Base-by-base conservation (phyloP, 2,113 vertebrate species). In the Chelonoidis abingdonii region DNA sequence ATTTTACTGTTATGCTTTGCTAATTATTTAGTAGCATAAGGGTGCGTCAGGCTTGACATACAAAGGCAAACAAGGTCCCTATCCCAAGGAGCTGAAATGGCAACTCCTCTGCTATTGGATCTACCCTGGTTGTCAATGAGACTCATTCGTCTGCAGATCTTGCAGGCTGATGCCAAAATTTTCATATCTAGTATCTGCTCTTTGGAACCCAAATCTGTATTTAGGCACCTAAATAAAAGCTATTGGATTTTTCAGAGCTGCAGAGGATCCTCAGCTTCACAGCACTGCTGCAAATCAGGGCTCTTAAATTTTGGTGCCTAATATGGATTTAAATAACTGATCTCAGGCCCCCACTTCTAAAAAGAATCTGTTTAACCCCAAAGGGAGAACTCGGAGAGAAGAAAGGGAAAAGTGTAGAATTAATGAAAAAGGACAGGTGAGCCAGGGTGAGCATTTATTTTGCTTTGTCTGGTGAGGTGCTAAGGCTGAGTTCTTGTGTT, bases 1-100 rank as follows among this genome's bases (percentile, higher is more conserved):
- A 80, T 78, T 95, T 89, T 91, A 47, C 8, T 1, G 4, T 49
- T 90, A 31, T n/a, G 86, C 25, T 92, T 95, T 97, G 87, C 38
- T 81, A 88, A 24, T 62, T 3, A 50, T 85, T 35, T 69, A 24
- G 80, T 27, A 52, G 22, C 86, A 57, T 53, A 85, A 86, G 57
- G 41, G 44, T 52, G 31, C 89, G 85, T 62, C 59, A 86, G 87
- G 25, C 65, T 84, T 80, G 84, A 91, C 87, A 79, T 54, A 53
- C 1, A 54, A 21, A 8, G n/a, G 5, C 50, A 93, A 29, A 27
- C 3, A 80, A 86, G 27, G 24, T 50, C 72, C 88, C 83, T 94
- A 94, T 92, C 81, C 75, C 85, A 3, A 80, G 41, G 52, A 89
- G 38, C 35, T 9, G 10, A 84, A 56, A 44, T 62, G 49, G 41